phyloP scores from a whole-genome alignment of 2,113 vertebrate species.

The Cygnus atratus region DNA sequence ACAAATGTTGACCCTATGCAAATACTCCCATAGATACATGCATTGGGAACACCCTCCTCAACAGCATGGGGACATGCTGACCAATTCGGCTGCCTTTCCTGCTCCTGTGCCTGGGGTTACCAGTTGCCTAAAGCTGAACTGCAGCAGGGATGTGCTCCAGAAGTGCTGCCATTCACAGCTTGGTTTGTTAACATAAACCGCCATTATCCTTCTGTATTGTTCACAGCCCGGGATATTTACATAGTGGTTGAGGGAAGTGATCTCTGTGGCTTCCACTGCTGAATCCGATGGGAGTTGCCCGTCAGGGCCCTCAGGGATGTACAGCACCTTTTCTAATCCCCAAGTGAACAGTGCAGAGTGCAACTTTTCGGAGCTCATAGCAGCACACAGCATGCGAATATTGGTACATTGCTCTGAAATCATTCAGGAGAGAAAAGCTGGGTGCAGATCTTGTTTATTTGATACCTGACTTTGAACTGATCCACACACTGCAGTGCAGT shows the following conservation, averaged over 20 bases:
- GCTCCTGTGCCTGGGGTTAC: background rate
- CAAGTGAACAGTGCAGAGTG: background rate
- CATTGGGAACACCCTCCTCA: background rate
- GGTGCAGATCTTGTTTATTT: background rate
- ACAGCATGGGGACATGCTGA: background rate
- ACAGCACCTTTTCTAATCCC: background rate
- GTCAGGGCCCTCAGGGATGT: background rate
- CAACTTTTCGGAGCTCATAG: accelerated
- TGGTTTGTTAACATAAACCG: background rate
- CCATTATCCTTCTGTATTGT: background rate
- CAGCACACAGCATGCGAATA: accelerated
- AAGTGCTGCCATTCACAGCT: conserved; percentile 7
- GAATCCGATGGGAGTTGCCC: background rate
- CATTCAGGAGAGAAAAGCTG: background rate
- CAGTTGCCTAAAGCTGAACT: background rate
- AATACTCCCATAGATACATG: background rate
- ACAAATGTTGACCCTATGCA: accelerated
- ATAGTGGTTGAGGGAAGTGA: background rate
- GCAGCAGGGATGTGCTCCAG: background rate
- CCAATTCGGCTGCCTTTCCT: background rate
- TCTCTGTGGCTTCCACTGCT: background rate
- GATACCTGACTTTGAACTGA: background rate
- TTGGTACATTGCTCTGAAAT: background rate
- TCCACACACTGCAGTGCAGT: background rate
- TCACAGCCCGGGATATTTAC: background rate